These are phyloP conservation scores for Ornithoptera priamus DNA, from an alignment of 2,888 invertebrate species.

Conservation along the genomic window DNA sequence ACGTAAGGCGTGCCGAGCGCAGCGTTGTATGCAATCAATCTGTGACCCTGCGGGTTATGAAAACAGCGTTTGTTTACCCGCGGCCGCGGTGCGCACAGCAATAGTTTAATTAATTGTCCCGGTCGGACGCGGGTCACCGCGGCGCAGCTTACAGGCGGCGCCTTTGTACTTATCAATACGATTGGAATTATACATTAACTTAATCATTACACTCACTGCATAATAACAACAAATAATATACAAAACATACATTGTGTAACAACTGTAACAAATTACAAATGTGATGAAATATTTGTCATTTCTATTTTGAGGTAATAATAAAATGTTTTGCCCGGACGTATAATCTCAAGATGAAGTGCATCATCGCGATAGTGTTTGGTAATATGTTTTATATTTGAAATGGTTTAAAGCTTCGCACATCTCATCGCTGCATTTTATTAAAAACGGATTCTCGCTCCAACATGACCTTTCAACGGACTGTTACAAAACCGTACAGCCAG, in stretches of 20 bases:
- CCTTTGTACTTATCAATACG: slow-evolving; percentile 20
- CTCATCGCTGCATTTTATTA: too few species aligned
- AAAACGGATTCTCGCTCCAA: background rate
- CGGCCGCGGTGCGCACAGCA: slow-evolving; percentile 34
- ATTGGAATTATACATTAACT: slow-evolving; percentile 17
- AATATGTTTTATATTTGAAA: too few species aligned
- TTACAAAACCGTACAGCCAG: too few species aligned
- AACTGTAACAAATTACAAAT: too few species aligned
- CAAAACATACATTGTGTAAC: too few species aligned
- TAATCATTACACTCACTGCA: slow-evolving; percentile 13
- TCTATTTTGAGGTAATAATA: too few species aligned
- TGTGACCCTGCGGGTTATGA: slow-evolving; percentile 44
- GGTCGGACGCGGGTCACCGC: slow-evolving; percentile 38
- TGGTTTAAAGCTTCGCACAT: too few species aligned
- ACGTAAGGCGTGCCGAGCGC: slow-evolving; percentile 46
- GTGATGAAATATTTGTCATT: too few species aligned
- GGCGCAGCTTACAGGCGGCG: slow-evolving; percentile 19
- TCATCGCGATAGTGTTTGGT: too few species aligned
- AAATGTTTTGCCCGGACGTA: too few species aligned
- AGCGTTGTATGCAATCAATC: slow-evolving; percentile 43
- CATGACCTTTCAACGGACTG: too few species aligned
- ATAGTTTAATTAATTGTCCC: slow-evolving; percentile 51
- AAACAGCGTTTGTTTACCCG: slow-evolving; percentile 39
- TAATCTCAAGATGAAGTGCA: too few species aligned
- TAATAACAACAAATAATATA: background rate